Evolutionary conservation across 92 coral and sea anemone genomes (phyloP).

Genomic region (Diadumene lineata): DNA sequence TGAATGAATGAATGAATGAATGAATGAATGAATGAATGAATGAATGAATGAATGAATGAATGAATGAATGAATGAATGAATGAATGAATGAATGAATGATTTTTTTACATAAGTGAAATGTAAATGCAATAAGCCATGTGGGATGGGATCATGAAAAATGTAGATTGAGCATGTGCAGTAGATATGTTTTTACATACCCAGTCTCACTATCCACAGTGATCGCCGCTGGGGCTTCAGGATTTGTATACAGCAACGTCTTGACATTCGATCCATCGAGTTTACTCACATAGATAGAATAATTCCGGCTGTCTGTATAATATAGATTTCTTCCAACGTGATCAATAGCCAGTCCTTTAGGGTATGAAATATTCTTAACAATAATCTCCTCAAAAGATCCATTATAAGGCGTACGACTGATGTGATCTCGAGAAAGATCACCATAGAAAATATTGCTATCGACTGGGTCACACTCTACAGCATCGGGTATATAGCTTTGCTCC

Average conservation of each 20-base stretch:
- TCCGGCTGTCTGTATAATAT: constrained; percentile 17
- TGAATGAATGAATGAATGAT: too few species aligned
- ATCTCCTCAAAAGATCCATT: constrained; percentile 29
- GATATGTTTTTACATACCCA: constrained; percentile 21
- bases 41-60: too few species aligned
- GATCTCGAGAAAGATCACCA: neutral
- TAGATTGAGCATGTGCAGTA: too few species aligned
- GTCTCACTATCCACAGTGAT: constrained; percentile 18
- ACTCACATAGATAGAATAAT: neutral
- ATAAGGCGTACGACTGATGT: constrained; percentile 10
- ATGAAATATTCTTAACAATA: neutral
- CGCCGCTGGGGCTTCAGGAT: neutral
- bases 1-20: too few species aligned
- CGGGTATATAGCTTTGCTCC: neutral
- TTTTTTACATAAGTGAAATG: too few species aligned
- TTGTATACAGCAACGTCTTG: neutral
- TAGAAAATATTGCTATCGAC: constrained; percentile 30
- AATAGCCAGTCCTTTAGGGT: constrained; percentile 12
- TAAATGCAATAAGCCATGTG: too few species aligned
- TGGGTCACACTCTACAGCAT: constrained; percentile 34
- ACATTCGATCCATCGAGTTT: constrained; percentile 26
- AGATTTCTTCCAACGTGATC: constrained; percentile 30
- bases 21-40: too few species aligned
- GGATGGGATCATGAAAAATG: too few species aligned
- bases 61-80: too few species aligned